Evolutionary conservation across 2,113 vertebrate genomes (phyloP), one percentile per base, ranked within the genome.

Genomic region (Eptesicus fuscus): DNA sequence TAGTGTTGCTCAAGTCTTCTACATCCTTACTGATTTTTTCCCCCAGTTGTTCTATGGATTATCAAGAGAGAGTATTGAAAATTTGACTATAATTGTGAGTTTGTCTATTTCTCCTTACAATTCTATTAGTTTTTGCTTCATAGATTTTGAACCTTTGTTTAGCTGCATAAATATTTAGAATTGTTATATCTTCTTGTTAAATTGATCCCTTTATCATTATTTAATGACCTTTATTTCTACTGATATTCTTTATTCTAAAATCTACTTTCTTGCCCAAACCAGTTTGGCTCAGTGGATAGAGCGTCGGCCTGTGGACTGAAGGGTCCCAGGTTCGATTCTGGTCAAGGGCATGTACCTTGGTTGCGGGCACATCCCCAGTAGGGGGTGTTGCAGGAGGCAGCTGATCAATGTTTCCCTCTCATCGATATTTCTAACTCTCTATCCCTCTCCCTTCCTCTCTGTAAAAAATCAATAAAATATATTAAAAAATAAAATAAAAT

Each of bases 171-270:
- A 77, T 44, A 5, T 76, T 76, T 71, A 40, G 47, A 9, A 73
- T 70, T 88, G 12, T 44, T 90, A 77, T 65, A 0, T 70, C 17
- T 35, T 91, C 71, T 76, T 94, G 42, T 7, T 53, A 83, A 90
- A 71, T 67, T n/a, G 44, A 87, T 78, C 16, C 37, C 20, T 76
- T 95, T 87, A 20, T 87, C 28, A 67, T 84, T 93, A 56, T 88
- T 20, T 88, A 91, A 96, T 56, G 59, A 35, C 9, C 11, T 22
- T 56, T 56, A 80, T 69, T 12, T 92, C 44, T 79, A 49, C 53
- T 79, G 79, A 59, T 95, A 65, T 90, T 83, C 59, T 73, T 91
- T 91, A 42, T 32, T 92, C 25, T 92, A 56, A 74, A 95, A 78
- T 91, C 47, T 53, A 22, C 35, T 74, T 90, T 86, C 49, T 86